A percentile compares a stretch with the other conserved stretches of the same genome.
phyloP scores from a whole-genome alignment of 2,888 invertebrate species.

The Zaprionus lineosus region DNA sequence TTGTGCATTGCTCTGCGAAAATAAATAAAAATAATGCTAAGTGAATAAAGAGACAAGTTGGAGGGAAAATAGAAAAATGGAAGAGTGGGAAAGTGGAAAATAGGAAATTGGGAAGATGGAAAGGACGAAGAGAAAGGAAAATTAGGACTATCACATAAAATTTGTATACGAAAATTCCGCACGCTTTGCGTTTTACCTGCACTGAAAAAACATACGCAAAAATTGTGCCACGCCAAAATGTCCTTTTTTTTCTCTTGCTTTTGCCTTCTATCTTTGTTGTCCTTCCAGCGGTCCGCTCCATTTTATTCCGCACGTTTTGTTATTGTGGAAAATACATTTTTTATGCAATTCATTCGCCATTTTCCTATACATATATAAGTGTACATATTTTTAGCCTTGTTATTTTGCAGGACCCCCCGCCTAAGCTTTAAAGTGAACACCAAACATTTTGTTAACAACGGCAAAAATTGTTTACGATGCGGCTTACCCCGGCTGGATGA shows the following conservation, averaged over 20 bases:
- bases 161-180: constrained; percentile 30
- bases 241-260: constrained; percentile 18
- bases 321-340: constrained; percentile 35
- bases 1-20: constrained; percentile 28
- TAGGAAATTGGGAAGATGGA: not conserved
- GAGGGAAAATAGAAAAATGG: not conserved
- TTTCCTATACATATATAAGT: no score
- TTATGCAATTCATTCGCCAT: constrained; percentile 27
- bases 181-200: constrained; percentile 23
- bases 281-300: constrained; percentile 2
- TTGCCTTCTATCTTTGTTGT: no score
- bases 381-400: not conserved
- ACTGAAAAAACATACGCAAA: constrained; percentile 35
- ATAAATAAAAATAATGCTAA: constrained; percentile 22
- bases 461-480: constrained; percentile 39
- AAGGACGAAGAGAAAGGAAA: constrained; percentile 5
- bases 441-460: constrained; percentile 45
- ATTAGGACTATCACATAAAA: constrained; percentile 20
- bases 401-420: constrained; percentile 8
- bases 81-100: constrained; percentile 1
- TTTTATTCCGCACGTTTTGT: constrained; percentile 51
- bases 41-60: not conserved
- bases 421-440: constrained; percentile 36
- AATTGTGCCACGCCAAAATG: constrained; percentile 27
- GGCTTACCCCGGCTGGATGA: constrained; percentile 41